phyloP scores from a whole-genome alignment of 2,797 vertebrate genomes.

The Enoplosus armatus region DNA sequence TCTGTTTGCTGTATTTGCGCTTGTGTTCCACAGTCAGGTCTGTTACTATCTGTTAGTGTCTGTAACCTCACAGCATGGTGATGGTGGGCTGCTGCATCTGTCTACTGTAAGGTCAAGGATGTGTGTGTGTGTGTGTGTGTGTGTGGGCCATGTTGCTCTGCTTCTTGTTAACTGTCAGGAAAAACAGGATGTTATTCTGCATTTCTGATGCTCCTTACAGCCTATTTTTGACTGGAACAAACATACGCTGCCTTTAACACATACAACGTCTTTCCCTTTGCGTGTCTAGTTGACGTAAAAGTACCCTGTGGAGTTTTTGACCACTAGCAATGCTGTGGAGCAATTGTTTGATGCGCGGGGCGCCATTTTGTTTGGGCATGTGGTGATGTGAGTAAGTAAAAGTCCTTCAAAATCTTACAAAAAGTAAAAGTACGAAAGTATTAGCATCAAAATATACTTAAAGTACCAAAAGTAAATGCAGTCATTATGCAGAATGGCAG shows the following conservation, averaged over 20 bases:
- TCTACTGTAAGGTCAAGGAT: constrained; percentile 35
- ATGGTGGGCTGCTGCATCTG: constrained; percentile 50
- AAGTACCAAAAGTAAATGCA: too few species aligned
- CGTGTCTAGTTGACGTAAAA: not conserved
- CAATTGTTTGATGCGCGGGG: not conserved
- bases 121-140: not conserved
- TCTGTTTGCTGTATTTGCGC: not conserved
- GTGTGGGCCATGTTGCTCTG: constrained; percentile 11
- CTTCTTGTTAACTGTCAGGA: constrained; percentile 33
- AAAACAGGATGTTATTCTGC: constrained; percentile 22
- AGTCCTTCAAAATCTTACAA: too few species aligned
- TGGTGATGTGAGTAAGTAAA: not conserved
- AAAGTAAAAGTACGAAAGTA: too few species aligned
- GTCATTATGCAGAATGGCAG: too few species aligned
- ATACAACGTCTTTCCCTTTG: not conserved
- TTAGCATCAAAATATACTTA: too few species aligned
- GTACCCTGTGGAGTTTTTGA: not conserved
- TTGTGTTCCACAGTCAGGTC: constrained; percentile 32
- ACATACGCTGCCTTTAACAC: not conserved
- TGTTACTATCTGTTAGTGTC: constrained; percentile 31
- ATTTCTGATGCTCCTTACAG: not conserved
- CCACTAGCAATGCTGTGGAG: not conserved
- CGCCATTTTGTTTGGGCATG: not conserved
- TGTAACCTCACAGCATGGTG: not conserved
- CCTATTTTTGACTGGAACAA: not conserved